These are phyloP conservation scores for Corella eumyota DNA, from an alignment of 23 tunicate genomes.

Conservation along the genomic window DNA sequence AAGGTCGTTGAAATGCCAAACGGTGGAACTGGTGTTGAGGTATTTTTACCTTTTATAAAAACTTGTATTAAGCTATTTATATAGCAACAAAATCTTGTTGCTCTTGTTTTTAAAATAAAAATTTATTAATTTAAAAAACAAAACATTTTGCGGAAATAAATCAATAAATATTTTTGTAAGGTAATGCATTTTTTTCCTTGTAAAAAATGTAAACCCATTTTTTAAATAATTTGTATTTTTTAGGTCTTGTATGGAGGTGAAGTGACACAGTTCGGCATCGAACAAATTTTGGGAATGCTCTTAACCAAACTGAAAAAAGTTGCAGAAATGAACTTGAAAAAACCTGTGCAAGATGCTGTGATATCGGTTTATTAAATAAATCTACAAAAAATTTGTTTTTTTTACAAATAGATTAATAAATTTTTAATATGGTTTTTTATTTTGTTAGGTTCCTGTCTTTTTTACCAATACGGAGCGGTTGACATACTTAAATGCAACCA, in stretches of 20 bases:
- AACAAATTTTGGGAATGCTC: slow-evolving; percentile 85
- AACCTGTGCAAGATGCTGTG: slow-evolving; percentile 89
- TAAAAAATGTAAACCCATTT: background rate
- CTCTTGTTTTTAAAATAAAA: no score
- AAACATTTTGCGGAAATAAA: background rate
- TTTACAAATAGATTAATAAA: no score
- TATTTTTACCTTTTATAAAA: no score
- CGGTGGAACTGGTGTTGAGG: slow-evolving; percentile 75
- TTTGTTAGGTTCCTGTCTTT: slow-evolving; percentile 74
- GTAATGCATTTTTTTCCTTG: background rate
- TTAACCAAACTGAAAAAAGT: slow-evolving; percentile 66
- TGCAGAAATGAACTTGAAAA: slow-evolving; percentile 72
- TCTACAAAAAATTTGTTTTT: no score
- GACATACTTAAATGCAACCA: slow-evolving; percentile 31
- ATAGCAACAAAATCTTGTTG: no score
- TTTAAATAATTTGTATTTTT: slow-evolving; percentile 1
- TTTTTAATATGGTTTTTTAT: background rate
- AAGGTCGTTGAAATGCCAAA: slow-evolving; percentile 44
- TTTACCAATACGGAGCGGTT: slow-evolving; percentile 72
- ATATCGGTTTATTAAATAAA: no score
- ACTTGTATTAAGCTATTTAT: no score
- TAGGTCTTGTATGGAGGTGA: slow-evolving; percentile 64
- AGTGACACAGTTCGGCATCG: slow-evolving; percentile 50
- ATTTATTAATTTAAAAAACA: no score
- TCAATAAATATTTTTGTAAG: background rate